phyloP scores from a whole-genome alignment of 2,888 invertebrate genomes.

The Calephelis perditalis region DNA sequence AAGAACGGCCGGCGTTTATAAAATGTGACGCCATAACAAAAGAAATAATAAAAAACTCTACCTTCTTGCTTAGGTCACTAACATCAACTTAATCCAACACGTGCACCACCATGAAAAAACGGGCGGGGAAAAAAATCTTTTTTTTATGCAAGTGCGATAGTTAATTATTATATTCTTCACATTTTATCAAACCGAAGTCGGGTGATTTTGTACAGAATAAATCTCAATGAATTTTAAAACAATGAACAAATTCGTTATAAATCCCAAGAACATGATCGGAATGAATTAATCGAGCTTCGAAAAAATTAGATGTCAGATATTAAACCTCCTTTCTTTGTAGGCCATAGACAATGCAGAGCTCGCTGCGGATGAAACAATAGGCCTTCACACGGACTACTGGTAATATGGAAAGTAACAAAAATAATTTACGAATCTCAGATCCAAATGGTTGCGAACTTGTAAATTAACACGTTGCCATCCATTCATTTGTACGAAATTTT shows the following conservation, averaged over 20 bases:
- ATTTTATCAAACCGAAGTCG: no score
- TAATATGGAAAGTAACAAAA: slow-evolving; percentile 69
- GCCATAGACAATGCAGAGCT: slow-evolving; percentile 40
- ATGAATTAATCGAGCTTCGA: slow-evolving; percentile 46
- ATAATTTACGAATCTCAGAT: slow-evolving; percentile 70
- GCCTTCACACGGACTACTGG: slow-evolving; percentile 50
- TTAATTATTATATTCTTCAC: no score
- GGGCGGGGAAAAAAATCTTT: no score
- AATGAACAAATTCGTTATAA: slow-evolving; percentile 51
- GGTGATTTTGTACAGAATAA: no score
- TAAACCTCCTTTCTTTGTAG: slow-evolving; percentile 52
- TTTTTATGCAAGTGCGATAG: no score
- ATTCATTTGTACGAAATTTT: slow-evolving; percentile 62
- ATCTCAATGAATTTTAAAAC: slow-evolving; percentile 36
- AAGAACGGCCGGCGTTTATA: no score
- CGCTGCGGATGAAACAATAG: slow-evolving; percentile 54
- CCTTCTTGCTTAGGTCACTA: no score
- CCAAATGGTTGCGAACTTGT: slow-evolving; percentile 56
- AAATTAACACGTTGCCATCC: slow-evolving; percentile 67
- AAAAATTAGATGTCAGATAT: slow-evolving; percentile 46
- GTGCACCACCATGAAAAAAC: no score
- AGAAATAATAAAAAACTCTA: no score
- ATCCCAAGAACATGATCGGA: slow-evolving; percentile 39
- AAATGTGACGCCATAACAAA: no score
- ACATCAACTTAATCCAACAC: no score